Conservation (phyloP, 2,113 vertebrate species). For the Hoplias malabaricus region DNA sequence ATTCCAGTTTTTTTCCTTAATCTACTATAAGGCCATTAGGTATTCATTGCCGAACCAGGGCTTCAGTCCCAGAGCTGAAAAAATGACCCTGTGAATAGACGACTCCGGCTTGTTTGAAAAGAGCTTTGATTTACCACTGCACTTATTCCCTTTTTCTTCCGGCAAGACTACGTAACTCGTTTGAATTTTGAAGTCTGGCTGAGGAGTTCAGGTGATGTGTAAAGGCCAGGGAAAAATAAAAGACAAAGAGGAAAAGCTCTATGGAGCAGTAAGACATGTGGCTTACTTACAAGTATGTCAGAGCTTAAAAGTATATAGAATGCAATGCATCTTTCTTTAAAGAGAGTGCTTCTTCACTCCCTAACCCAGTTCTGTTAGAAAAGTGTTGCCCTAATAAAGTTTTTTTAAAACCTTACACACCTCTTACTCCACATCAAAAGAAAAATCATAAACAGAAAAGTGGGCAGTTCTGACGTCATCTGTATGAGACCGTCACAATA, state of each 20-base stretch:
- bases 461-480: not conserved
- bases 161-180: slow-evolving; percentile 4
- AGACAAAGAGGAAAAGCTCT: not conserved
- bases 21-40: slow-evolving; percentile 10
- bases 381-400: slow-evolving; percentile 45
- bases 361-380: slow-evolving; percentile 38
- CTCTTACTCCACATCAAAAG: not conserved
- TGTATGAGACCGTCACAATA: not conserved
- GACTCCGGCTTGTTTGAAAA: slow-evolving; percentile 35
- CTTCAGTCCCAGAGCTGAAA: slow-evolving; percentile 30
- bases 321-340: slow-evolving; percentile 5
- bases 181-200: not conserved
- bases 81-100: slow-evolving; percentile 12
- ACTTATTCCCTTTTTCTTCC: not conserved
- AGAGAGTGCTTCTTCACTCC: not conserved
- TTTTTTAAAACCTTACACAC: slow-evolving; percentile 21
- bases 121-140: slow-evolving; percentile 28
- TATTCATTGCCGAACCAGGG: not conserved
- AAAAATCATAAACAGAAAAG: not conserved
- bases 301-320: slow-evolving; percentile 19
- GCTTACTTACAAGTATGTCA: slow-evolving; percentile 42
- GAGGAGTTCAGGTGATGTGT: slow-evolving; percentile 3
- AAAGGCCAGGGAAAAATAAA: not conserved
- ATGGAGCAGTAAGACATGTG: slow-evolving; percentile 8
- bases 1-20: slow-evolving; percentile 37